Conservation (phyloP, 92 coral and sea anemone genomes). For the Anthopleura xanthogrammica region DNA sequence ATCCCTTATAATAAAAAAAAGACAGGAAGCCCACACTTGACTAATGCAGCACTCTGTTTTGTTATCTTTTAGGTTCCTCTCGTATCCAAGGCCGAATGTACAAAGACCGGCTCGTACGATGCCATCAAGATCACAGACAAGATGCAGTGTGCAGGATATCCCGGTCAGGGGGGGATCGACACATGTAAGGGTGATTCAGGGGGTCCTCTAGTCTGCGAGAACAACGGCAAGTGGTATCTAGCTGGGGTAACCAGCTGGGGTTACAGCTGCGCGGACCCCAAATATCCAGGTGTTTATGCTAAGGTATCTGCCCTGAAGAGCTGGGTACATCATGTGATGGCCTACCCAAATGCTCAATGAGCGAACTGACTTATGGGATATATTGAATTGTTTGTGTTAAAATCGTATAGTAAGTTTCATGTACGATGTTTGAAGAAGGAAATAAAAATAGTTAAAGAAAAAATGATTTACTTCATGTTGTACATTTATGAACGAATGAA, state of each 20-base stretch:
- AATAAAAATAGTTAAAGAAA: too few relatives aligned
- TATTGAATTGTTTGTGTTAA: not conserved
- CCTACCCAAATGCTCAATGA: not conserved
- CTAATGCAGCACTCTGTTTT: not conserved
- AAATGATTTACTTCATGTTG: too few relatives aligned
- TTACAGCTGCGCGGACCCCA: constrained; percentile 71
- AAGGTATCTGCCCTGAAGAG: constrained; percentile 58
- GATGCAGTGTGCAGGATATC: constrained; percentile 84
- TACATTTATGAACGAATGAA: too few relatives aligned
- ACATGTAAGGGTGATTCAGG: constrained; percentile 85
- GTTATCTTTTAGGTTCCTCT: constrained; percentile 18
- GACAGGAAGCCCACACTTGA: not conserved
- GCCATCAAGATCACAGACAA: constrained; percentile 42
- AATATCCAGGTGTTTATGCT: constrained; percentile 74
- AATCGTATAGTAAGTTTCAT: too few relatives aligned
- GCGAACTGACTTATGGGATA: not conserved
- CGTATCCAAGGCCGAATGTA: constrained; percentile 63
- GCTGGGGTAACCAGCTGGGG: constrained; percentile 97
- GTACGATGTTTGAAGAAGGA: too few relatives aligned
- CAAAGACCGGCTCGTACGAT: constrained; percentile 73
- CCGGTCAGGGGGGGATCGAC: constrained; percentile 55
- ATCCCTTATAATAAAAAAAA: too few relatives aligned
- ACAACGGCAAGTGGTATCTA: constrained; percentile 73
- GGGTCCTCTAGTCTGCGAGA: constrained; percentile 93
- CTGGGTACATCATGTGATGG: constrained; percentile 61